A percentile compares a stretch with the other conserved stretches of the same genome.
Conservation (phyloP, 2,797 vertebrate species). For the Acridotheres tristis region DNA sequence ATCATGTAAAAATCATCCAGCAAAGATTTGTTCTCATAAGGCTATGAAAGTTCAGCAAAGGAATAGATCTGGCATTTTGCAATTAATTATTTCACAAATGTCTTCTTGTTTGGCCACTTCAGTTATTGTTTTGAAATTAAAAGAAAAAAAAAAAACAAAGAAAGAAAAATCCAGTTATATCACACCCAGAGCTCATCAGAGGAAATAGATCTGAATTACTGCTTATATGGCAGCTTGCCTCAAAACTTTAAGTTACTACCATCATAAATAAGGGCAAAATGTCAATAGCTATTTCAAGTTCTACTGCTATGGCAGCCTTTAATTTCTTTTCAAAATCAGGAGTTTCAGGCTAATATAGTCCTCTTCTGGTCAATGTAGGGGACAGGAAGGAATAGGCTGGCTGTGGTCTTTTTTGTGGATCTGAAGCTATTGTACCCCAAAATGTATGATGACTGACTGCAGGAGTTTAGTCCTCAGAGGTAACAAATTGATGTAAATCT, state of each 20-base stretch:
- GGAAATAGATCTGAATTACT: constrained; percentile 5
- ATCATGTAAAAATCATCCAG: background rate
- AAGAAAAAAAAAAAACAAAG: background rate
- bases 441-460: background rate
- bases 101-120: background rate
- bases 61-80: background rate
- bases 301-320: background rate
- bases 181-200: background rate
- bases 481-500: background rate
- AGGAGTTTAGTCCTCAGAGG: background rate
- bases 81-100: background rate
- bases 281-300: constrained; percentile 32
- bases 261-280: constrained; percentile 36
- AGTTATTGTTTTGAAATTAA: background rate
- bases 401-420: background rate
- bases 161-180: background rate
- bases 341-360: background rate
- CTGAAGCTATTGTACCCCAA: background rate
- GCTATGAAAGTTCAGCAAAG: background rate
- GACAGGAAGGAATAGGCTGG: background rate
- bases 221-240: background rate
- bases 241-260: background rate
- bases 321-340: background rate
- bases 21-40: background rate
- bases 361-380: rapidly evolving